Conservation (phyloP, 1,140 invertebrate species). For the Neuroterus valhalla region DNA sequence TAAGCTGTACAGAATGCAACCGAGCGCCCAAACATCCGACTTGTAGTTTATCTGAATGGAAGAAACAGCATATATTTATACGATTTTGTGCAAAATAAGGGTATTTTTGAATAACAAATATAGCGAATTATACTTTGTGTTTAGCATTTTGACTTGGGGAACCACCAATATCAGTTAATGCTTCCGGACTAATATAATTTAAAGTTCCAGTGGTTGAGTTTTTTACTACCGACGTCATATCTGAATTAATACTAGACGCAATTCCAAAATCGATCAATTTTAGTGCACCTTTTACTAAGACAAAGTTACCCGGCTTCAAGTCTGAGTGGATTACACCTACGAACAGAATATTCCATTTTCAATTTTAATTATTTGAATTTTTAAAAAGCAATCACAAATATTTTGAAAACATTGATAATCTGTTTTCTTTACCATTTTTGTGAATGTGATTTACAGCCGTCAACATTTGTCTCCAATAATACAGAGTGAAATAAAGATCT, state of each 20-base stretch:
- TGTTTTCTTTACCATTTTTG: constrained; percentile 80
- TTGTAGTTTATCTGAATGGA: constrained; percentile 87
- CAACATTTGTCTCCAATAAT: constrained; percentile 97
- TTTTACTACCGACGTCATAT: constrained; percentile 93
- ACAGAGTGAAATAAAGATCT: constrained; percentile 81
- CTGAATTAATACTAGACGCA: constrained; percentile 90
- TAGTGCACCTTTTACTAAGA: constrained; percentile 89
- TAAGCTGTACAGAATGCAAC: constrained; percentile 96
- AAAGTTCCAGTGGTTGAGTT: constrained; percentile 89
- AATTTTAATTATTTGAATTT: constrained; percentile 29
- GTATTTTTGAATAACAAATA: constrained; percentile 23
- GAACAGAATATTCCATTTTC: constrained; percentile 54
- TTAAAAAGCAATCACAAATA: neutral
- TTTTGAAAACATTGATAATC: too few species aligned
- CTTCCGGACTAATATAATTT: constrained; percentile 98
- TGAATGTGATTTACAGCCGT: constrained; percentile 94
- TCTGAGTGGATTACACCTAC: constrained; percentile 96
- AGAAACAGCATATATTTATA: too few species aligned
- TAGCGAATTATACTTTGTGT: constrained; percentile 62
- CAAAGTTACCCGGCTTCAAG: constrained; percentile 97
- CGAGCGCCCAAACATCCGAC: constrained; percentile 98
- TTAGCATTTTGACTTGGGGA: constrained; percentile 68
- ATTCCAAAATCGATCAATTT: constrained; percentile 99
- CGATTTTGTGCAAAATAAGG: too few species aligned
- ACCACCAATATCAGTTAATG: constrained; percentile 79